Evolutionary conservation across 2,888 invertebrate genomes (phyloP).

Genomic region (Actias luna): DNA sequence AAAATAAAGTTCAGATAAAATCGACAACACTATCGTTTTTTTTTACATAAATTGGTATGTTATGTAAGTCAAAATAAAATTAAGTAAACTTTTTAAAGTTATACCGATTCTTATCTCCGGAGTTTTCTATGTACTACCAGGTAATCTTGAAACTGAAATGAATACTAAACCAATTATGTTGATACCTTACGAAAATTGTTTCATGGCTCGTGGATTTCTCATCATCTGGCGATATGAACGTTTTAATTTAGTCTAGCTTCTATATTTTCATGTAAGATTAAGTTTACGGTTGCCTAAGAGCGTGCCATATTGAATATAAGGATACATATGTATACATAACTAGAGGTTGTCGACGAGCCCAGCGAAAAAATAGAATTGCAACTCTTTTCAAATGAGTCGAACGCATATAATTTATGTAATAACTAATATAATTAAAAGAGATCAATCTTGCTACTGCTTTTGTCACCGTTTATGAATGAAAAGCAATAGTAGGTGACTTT

Average conservation of each 20-base stretch:
- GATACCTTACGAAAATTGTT: conserved; percentile 34
- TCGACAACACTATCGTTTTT: too few relatives aligned
- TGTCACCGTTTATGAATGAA: too few relatives aligned
- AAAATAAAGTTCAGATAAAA: too few relatives aligned
- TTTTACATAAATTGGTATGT: too few relatives aligned
- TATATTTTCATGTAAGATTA: conserved; percentile 6
- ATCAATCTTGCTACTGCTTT: too few relatives aligned
- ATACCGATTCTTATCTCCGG: not conserved
- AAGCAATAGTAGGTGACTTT: too few relatives aligned
- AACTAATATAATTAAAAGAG: too few relatives aligned
- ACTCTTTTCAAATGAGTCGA: not conserved
- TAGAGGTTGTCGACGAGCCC: not conserved
- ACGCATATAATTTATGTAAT: not conserved
- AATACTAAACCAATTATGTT: conserved; percentile 32
- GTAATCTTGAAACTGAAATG: conserved; percentile 4
- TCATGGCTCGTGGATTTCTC: conserved; percentile 40
- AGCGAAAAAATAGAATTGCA: not conserved
- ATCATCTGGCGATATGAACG: conserved; percentile 37
- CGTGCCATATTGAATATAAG: conserved; percentile 2
- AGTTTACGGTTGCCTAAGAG: conserved; percentile 6
- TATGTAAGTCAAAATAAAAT: too few relatives aligned
- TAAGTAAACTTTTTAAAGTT: too few relatives aligned
- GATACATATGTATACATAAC: not conserved
- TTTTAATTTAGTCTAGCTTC: conserved; percentile 30
- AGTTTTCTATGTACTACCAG: not conserved